Evolutionary conservation across 2,797 vertebrate species (phyloP).

Genomic region (Pseudomugil tenellus): DNA sequence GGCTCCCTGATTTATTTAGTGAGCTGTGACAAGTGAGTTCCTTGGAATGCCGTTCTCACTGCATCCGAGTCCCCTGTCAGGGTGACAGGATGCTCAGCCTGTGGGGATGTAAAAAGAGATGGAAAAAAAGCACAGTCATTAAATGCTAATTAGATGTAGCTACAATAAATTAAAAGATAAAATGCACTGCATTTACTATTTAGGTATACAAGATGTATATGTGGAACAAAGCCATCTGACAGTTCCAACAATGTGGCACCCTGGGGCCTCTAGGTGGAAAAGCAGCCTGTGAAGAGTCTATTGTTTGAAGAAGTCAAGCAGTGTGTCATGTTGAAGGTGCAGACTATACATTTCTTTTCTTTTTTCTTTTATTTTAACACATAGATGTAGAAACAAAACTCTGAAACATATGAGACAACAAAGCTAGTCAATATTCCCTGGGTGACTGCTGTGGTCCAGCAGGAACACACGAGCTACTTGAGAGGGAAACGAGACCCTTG

Average conservation of each 20-base stretch:
- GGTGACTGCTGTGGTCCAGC: conserved; percentile 47
- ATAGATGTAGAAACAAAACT: conserved; percentile 34
- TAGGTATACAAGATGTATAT: conserved; percentile 11
- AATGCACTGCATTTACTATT: conserved; percentile 8
- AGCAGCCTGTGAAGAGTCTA: conserved; percentile 18
- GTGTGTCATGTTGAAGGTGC: conserved; percentile 34
- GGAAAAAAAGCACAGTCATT: conserved; percentile 17
- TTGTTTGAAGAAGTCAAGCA: conserved; percentile 38
- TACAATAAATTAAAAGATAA: conserved; percentile 16
- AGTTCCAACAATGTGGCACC: conserved; percentile 12
- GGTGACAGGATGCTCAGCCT: conserved; percentile 10
- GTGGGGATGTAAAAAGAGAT: conserved; percentile 8
- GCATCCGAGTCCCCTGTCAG: conserved; percentile 12
- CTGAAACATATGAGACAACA: conserved; percentile 52
- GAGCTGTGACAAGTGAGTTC: conserved; percentile 54
- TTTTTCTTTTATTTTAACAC: conserved; percentile 25
- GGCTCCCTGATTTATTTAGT: conserved; percentile 71
- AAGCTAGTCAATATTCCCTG: conserved; percentile 45
- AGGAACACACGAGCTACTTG: conserved; percentile 28
- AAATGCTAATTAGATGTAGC: conserved; percentile 38
- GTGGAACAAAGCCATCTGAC: conserved; percentile 24
- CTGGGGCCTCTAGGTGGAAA: conserved; percentile 27
- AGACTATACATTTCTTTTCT: conserved; percentile 1
- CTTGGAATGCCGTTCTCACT: conserved; percentile 4
- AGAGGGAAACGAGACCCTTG: conserved; percentile 32